Percentiles rank a stretch among this genome's conserved stretches.
Conservation (phyloP, 1,140 invertebrate genomes). For the Semibalanus balanoides region DNA sequence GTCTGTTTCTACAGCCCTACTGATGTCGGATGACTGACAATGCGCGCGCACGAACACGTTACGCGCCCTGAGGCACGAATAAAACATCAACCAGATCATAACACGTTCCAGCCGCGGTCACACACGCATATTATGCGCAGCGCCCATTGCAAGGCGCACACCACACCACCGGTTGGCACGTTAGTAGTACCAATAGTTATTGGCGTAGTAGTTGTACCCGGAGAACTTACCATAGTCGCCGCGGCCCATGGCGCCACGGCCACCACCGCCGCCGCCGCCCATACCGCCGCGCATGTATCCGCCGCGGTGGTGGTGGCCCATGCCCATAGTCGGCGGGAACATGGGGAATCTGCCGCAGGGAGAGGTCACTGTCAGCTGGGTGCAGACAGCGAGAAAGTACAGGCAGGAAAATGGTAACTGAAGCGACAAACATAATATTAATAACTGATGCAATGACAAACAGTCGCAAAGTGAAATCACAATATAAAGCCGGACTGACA, state of each 20-base stretch:
- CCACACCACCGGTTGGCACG: background rate
- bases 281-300: slow-evolving; percentile 38
- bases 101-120: background rate
- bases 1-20: background rate
- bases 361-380: background rate
- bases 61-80: background rate
- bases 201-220: slow-evolving; percentile 22
- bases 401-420: no score
- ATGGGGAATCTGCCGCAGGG: slow-evolving; percentile 20
- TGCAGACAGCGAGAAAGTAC: no score
- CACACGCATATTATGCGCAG: background rate
- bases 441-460: no score
- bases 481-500: no score
- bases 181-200: slow-evolving; percentile 24
- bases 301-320: slow-evolving; percentile 12
- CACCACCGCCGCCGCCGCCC: slow-evolving; percentile 28
- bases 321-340: slow-evolving; percentile 20
- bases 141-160: background rate
- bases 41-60: background rate
- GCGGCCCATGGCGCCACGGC: slow-evolving; percentile 49
- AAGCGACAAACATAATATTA: no score
- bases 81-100: background rate
- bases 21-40: background rate
- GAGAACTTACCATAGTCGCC: slow-evolving; percentile 69
- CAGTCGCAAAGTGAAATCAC: no score